These are phyloP conservation scores for Diphyllodes magnificus DNA, from an alignment of 2,113 vertebrate genomes.

Conservation along the genomic window DNA sequence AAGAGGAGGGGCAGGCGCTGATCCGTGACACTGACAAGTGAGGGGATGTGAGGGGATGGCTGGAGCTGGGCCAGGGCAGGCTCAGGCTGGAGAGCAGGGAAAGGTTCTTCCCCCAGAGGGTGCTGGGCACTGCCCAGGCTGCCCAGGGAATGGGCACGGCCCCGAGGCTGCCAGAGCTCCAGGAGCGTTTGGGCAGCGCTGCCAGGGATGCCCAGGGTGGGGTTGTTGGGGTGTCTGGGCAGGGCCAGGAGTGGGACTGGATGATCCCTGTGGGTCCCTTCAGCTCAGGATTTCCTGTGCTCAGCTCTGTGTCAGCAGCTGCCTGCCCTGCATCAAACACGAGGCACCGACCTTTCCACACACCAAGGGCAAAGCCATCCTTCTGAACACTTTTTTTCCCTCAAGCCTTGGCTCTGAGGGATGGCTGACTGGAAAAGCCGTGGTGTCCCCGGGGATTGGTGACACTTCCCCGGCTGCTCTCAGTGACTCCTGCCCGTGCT, in stretches of 20 bases:
- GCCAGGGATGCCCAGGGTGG: background rate
- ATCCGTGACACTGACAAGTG: background rate
- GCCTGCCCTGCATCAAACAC: background rate
- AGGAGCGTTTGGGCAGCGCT: background rate
- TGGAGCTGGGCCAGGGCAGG: background rate
- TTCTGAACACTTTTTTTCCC: background rate
- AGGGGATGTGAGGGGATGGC: background rate
- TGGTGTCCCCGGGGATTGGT: rapidly evolving
- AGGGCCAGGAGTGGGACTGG: rapidly evolving
- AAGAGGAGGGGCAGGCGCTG: background rate
- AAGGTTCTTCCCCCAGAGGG: background rate
- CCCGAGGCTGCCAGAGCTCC: background rate
- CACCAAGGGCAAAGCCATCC: background rate
- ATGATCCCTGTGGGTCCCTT: rapidly evolving
- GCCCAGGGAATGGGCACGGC: background rate
- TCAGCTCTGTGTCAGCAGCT: background rate
- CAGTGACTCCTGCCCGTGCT: rapidly evolving
- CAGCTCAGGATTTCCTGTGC: background rate
- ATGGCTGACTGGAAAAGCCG: background rate
- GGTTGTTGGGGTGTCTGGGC: rapidly evolving
- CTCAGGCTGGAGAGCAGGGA: background rate
- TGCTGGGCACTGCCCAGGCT: background rate
- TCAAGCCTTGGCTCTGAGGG: background rate
- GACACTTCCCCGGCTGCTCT: background rate
- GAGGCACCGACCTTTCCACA: rapidly evolving